These are phyloP conservation scores for Batillaria attramentaria DNA, from an alignment of 1,140 invertebrate species.

Conservation along the genomic window DNA sequence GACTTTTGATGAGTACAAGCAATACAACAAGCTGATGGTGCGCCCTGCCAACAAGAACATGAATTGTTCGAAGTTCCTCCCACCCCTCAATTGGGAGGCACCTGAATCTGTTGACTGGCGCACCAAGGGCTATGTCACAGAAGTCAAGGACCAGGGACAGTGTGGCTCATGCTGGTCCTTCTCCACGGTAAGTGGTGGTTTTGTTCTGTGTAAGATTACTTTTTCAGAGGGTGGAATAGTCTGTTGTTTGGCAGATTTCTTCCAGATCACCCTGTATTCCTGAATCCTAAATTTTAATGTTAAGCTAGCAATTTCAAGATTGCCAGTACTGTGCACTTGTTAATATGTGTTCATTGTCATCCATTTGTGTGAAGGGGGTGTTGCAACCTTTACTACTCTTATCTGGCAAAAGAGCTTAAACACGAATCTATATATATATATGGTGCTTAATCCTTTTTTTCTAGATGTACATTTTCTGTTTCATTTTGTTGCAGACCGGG, in stretches of 20 bases:
- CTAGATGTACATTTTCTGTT: background rate
- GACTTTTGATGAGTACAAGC: constrained; percentile 16
- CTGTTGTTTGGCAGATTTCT: too few relatives aligned
- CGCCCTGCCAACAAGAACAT: background rate
- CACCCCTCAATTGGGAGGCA: background rate
- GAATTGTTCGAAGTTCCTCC: background rate
- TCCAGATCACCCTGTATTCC: background rate
- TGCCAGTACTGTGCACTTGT: too few relatives aligned
- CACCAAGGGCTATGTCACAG: constrained; percentile 53
- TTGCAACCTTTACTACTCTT: background rate
- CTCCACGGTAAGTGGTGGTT: constrained; percentile 27
- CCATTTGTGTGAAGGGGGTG: too few relatives aligned
- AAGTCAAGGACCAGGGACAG: constrained; percentile 58
- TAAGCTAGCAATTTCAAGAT: background rate
- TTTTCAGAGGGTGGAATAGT: too few relatives aligned
- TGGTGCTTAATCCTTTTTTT: background rate
- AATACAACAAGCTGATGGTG: constrained; percentile 25
- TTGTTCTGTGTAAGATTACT: too few relatives aligned
- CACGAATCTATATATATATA: too few relatives aligned
- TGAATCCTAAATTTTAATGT: background rate
- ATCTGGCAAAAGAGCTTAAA: background rate
- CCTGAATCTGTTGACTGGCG: constrained; percentile 53
- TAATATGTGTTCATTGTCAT: too few relatives aligned
- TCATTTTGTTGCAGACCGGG: constrained; percentile 77
- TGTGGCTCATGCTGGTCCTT: constrained; percentile 70